Percentiles rank a stretch among this genome's conserved stretches.
These are phyloP conservation scores for Plemyria rubiginata DNA, from an alignment of 2,888 invertebrate genomes.

Conservation along the genomic window DNA sequence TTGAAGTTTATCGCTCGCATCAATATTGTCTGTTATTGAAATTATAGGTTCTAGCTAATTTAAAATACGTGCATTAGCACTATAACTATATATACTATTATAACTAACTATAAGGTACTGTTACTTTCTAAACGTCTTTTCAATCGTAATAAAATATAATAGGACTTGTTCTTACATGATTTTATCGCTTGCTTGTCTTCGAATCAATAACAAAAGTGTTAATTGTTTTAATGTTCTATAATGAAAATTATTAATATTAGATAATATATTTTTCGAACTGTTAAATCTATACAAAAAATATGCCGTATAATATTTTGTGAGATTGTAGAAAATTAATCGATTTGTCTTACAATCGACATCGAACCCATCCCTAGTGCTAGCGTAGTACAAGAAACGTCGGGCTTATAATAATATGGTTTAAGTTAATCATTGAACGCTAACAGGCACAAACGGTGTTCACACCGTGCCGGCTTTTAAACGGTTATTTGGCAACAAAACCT, in stretches of 20 bases:
- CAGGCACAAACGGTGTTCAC: conserved; percentile 58
- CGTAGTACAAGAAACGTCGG: conserved; percentile 84
- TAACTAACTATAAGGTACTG: conserved; percentile 22
- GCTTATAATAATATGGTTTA: conserved; percentile 85
- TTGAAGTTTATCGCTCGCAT: conserved; percentile 20
- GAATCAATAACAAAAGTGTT: neutral
- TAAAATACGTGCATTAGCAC: conserved; percentile 14
- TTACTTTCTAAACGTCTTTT: conserved; percentile 28
- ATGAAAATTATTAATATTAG: neutral
- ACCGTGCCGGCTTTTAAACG: conserved; percentile 46
- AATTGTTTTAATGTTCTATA: neutral
- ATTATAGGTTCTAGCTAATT: conserved; percentile 24
- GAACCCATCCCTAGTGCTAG: conserved; percentile 74
- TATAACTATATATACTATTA: conserved; percentile 20
- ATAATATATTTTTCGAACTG: too few species aligned
- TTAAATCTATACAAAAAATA: too few species aligned
- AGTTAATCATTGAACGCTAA: conserved; percentile 82
- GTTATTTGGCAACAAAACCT: conserved; percentile 26
- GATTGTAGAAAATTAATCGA: conserved; percentile 17
- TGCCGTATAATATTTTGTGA: neutral
- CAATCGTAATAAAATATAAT: conserved; percentile 18
- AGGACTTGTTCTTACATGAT: conserved; percentile 9
- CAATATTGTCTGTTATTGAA: conserved; percentile 23
- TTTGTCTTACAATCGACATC: conserved; percentile 40
- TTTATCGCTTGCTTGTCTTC: neutral